These are phyloP conservation scores for Neogobius melanostomus DNA, from an alignment of 2,113 vertebrate genomes.

Conservation along the genomic window DNA sequence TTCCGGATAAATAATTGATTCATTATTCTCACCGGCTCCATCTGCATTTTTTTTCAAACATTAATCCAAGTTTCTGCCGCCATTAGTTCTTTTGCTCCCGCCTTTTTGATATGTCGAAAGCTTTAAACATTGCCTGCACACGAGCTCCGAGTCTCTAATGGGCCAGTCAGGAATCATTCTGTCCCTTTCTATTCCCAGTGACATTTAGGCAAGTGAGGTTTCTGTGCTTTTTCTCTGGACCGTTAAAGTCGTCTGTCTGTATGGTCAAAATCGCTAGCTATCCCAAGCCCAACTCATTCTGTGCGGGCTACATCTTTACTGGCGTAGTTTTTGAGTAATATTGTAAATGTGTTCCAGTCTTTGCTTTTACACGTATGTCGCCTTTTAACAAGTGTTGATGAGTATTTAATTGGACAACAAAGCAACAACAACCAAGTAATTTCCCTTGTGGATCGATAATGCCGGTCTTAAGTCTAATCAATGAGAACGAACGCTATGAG, in stretches of 20 bases:
- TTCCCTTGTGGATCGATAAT: too few species aligned
- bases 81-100: constrained; percentile 32
- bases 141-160: constrained; percentile 45
- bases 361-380: too few species aligned
- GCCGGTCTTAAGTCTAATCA: too few species aligned
- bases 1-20: constrained; percentile 61
- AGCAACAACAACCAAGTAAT: too few species aligned
- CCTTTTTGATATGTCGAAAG: constrained; percentile 38
- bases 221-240: constrained; percentile 35
- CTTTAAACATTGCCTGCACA: constrained; percentile 11
- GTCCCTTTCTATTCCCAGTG: constrained; percentile 30
- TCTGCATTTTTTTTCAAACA: constrained; percentile 26
- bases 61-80: constrained; percentile 39
- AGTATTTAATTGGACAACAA: too few species aligned
- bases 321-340: too few species aligned
- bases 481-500: too few species aligned
- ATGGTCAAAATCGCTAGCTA: constrained; percentile 8
- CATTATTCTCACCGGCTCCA: constrained; percentile 42
- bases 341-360: too few species aligned
- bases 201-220: constrained; percentile 62
- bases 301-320: too few species aligned
- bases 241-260: constrained; percentile 8
- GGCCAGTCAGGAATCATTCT: constrained; percentile 13
- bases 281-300: too few species aligned
- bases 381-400: too few species aligned